Conservation (phyloP, 2,888 invertebrate genomes). For the Dolichopus griseipennis region DNA sequence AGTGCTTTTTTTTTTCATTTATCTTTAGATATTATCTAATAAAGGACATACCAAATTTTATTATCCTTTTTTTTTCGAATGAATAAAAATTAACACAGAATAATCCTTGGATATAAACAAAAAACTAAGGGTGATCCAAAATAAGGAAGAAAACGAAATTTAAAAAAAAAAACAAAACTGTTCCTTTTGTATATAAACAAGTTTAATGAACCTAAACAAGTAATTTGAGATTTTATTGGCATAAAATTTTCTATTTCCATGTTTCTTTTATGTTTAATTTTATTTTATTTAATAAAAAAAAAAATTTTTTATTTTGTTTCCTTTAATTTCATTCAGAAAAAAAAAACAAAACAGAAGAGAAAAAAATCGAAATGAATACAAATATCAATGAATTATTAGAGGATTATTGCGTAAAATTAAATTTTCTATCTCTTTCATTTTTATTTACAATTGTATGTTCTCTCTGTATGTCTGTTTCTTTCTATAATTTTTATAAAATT, state of each 20-base stretch:
- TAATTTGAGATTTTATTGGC: conserved; percentile 1
- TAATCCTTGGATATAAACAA: too few relatives aligned
- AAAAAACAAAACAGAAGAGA: too few relatives aligned
- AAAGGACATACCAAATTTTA: background rate
- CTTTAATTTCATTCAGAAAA: background rate
- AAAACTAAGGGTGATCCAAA: too few relatives aligned
- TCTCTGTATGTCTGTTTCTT: too few relatives aligned
- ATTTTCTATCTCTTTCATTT: background rate
- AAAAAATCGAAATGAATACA: background rate
- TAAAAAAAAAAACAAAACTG: too few relatives aligned
- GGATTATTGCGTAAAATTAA: conserved; percentile 4
- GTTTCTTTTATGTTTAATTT: too few relatives aligned
- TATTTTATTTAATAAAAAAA: too few relatives aligned
- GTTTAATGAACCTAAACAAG: conserved; percentile 4
- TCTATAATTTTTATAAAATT: too few relatives aligned
- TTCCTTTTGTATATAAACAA: background rate
- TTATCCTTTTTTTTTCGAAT: background rate
- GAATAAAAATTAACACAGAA: too few relatives aligned
- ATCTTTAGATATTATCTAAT: background rate
- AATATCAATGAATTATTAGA: conserved; percentile 6
- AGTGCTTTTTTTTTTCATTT: too few relatives aligned
- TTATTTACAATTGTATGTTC: background rate
- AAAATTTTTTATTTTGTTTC: background rate
- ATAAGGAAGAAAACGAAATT: too few relatives aligned
- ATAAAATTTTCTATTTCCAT: background rate